Conservation (phyloP, 2,888 invertebrate genomes). For the Dryobota labecula region DNA sequence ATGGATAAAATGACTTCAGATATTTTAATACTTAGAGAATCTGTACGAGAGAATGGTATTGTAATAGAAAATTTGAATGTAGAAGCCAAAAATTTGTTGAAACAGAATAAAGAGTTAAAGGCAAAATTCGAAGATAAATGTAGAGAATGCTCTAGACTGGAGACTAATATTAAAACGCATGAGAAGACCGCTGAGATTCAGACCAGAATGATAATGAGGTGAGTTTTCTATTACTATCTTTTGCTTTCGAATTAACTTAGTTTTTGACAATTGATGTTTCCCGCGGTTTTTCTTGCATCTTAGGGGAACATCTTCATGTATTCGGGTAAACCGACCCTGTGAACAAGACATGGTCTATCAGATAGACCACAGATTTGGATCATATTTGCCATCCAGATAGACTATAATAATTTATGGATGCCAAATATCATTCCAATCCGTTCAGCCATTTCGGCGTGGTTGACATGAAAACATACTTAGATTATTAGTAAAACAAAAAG, state of each 20-base stretch:
- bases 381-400: not conserved
- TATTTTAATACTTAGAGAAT: conserved; percentile 78
- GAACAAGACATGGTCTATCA: not conserved
- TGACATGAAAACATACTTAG: not conserved
- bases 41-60: conserved; percentile 76
- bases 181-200: conserved; percentile 86
- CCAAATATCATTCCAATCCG: not conserved
- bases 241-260: not conserved
- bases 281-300: not conserved
- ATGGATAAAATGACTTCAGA: conserved; percentile 82
- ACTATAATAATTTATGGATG: not conserved
- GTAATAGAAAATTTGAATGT: conserved; percentile 78
- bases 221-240: conserved; percentile 5
- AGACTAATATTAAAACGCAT: conserved; percentile 84
- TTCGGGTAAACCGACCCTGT: not conserved
- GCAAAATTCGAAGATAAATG: conserved; percentile 80
- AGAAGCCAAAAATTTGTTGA: conserved; percentile 77
- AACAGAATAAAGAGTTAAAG: conserved; percentile 77
- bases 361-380: not conserved
- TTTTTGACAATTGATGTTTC: too few species aligned
- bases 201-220: conserved; percentile 84
- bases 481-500: not conserved
- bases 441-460: not conserved
- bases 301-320: not conserved
- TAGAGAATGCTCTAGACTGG: conserved; percentile 76